These are phyloP conservation scores for Eudasyphora cyanicolor DNA, from an alignment of 2,888 invertebrate species.

Conservation along the genomic window DNA sequence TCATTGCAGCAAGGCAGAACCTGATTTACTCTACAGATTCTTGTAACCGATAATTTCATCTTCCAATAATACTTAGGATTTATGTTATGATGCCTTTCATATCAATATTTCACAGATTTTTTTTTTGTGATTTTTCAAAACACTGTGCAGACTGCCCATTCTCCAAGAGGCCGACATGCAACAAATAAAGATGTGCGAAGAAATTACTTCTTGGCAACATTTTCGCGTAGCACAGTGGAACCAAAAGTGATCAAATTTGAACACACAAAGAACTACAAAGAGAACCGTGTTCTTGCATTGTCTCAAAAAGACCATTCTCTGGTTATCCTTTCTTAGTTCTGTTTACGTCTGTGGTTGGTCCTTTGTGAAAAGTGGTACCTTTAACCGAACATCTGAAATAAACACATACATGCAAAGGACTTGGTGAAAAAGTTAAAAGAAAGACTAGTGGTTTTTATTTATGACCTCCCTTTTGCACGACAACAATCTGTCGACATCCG, in stretches of 20 bases:
- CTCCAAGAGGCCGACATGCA: slow-evolving; percentile 46
- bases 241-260: not conserved
- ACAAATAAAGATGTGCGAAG: slow-evolving; percentile 62
- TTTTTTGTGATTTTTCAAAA: no score
- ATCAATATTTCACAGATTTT: not conserved
- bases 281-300: no score
- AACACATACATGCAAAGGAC: not conserved
- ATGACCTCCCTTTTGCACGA: not conserved
- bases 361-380: no score
- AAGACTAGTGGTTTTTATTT: slow-evolving; percentile 9
- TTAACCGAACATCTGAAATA: not conserved
- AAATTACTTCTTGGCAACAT: slow-evolving; percentile 44
- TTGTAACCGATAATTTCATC: no score
- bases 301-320: no score
- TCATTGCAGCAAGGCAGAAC: no score
- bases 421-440: not conserved
- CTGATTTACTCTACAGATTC: no score
- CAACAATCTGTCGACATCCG: not conserved
- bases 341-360: no score
- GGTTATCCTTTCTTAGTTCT: no score
- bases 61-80: no score
- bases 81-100: no score
- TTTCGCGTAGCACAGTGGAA: not conserved
- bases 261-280: no score
- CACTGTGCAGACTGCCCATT: not conserved